phyloP scores from a whole-genome alignment of 2,113 vertebrate species.

The Macrotus californicus region DNA sequence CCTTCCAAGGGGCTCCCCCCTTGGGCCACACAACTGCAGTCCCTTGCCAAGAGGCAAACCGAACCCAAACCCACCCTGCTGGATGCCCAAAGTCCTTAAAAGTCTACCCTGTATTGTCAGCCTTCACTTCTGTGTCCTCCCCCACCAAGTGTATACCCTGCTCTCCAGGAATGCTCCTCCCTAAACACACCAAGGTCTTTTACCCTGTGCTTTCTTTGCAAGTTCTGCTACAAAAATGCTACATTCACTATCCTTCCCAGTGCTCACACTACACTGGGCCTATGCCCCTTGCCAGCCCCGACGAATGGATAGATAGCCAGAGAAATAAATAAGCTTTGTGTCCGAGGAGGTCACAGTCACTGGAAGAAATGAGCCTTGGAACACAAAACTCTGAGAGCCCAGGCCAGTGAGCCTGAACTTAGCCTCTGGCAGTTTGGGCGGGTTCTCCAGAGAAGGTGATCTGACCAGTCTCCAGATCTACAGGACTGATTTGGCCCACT shows the following conservation, averaged over 20 bases:
- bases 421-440: not conserved
- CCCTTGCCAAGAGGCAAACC: not conserved
- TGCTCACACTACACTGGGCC: not conserved
- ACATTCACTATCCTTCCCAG: not conserved
- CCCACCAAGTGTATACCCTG: not conserved
- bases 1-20: not conserved
- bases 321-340: not conserved
- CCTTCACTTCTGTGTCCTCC: not conserved
- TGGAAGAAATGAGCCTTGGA: not conserved
- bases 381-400: not conserved
- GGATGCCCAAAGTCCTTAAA: not conserved
- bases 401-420: not conserved
- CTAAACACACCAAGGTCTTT: not conserved
- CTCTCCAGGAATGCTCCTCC: not conserved
- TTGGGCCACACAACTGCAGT: not conserved
- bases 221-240: not conserved
- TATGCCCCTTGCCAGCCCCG: not conserved
- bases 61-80: not conserved
- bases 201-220: not conserved
- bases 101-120: not conserved
- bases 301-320: not conserved
- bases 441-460: not conserved
- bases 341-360: not conserved
- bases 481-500: too few relatives aligned
- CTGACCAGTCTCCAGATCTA: too few relatives aligned